phyloP scores from a whole-genome alignment of 1,140 invertebrate genomes.

The Anastrepha obliqua region DNA sequence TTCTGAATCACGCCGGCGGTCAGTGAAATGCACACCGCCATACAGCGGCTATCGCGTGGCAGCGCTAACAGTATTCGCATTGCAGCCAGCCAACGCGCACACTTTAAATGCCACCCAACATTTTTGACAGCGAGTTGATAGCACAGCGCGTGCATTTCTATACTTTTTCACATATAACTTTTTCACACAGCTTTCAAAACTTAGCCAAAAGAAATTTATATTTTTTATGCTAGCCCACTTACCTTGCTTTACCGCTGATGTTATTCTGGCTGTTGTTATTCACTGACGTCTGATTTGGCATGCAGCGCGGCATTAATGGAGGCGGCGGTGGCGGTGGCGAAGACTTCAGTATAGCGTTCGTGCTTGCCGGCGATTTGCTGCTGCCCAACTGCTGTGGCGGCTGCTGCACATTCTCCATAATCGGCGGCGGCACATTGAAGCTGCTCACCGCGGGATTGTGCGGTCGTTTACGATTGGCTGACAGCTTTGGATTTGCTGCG shows the following conservation, averaged over 20 bases:
- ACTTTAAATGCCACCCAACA: not conserved
- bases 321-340: slow-evolving; percentile 60
- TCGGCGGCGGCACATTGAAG: slow-evolving; percentile 36
- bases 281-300: slow-evolving; percentile 25
- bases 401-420: slow-evolving; percentile 50
- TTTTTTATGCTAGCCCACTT: slow-evolving; percentile 25
- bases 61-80: not conserved
- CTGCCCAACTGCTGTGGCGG: slow-evolving; percentile 56
- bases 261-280: slow-evolving; percentile 6
- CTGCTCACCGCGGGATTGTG: slow-evolving; percentile 65
- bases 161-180: not conserved
- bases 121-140: slow-evolving; percentile 15
- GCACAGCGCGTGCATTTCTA: not conserved
- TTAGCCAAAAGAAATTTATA: slow-evolving; percentile 43
- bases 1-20: not conserved
- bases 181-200: slow-evolving; percentile 22
- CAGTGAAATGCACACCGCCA: not conserved
- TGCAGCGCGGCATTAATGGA: slow-evolving; percentile 55
- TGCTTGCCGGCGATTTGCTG: slow-evolving; percentile 54
- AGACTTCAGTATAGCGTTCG: slow-evolving; percentile 63
- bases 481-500: slow-evolving; percentile 3
- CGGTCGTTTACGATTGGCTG: slow-evolving; percentile 68
- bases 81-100: not conserved
- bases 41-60: not conserved
- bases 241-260: slow-evolving; percentile 52